phyloP scores from a whole-genome alignment of 2,113 vertebrate genomes.

The Pica pica region DNA sequence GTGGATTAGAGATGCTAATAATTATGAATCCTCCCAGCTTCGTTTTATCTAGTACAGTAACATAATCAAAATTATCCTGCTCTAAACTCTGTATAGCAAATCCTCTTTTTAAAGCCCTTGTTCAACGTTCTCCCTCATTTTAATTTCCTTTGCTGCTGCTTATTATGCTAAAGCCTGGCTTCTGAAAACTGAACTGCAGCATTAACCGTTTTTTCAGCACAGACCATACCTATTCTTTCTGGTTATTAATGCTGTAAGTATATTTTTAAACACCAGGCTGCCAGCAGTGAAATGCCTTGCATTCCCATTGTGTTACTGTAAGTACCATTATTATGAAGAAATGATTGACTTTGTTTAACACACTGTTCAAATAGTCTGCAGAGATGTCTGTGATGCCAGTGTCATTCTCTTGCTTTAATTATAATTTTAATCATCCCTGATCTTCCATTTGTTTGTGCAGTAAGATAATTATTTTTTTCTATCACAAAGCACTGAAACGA shows the following conservation, averaged over 20 bases:
- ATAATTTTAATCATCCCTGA: conserved; percentile 63
- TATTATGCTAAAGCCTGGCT: conserved; percentile 61
- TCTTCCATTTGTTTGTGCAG: conserved; percentile 59
- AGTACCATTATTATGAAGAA: conserved; percentile 66
- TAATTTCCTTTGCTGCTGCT: conserved; percentile 69
- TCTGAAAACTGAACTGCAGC: conserved; percentile 46
- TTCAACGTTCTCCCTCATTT: conserved; percentile 60
- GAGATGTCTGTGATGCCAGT: conserved; percentile 45
- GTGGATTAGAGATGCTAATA: conserved; percentile 61
- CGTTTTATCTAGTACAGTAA: conserved; percentile 62
- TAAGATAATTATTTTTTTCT: conserved; percentile 64
- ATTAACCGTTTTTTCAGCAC: conserved; percentile 30
- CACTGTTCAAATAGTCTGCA: conserved; percentile 49
- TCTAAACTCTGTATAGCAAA: conserved; percentile 60
- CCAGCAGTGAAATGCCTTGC: conserved; percentile 58
- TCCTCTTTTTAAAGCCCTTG: conserved; percentile 58
- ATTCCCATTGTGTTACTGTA: conserved; percentile 57
- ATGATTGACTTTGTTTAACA: conserved; percentile 47
- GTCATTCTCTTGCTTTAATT: conserved; percentile 65
- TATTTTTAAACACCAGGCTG: conserved; percentile 44
- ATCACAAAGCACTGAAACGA: conserved; percentile 13
- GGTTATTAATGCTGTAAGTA: conserved; percentile 44
- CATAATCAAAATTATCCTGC: conserved; percentile 63
- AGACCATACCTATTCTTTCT: conserved; percentile 54
- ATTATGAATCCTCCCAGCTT: conserved; percentile 55